These are phyloP conservation scores for Misgurnus anguillicaudatus DNA, from an alignment of 2,113 vertebrate species.

Conservation along the genomic window DNA sequence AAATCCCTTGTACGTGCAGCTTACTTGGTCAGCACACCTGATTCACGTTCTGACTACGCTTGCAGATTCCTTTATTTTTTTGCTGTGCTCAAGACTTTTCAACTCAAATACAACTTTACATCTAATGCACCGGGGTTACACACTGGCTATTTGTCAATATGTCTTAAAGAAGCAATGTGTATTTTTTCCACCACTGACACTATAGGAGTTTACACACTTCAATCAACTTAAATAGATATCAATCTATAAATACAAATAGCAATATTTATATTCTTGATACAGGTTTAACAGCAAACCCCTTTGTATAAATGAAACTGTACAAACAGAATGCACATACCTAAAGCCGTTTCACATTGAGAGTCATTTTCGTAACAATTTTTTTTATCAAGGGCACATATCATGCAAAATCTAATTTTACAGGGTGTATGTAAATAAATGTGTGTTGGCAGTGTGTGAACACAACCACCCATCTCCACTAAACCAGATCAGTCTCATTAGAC, in stretches of 20 bases:
- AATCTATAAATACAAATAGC: background rate
- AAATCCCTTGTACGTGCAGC: slow-evolving; percentile 1
- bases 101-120: background rate
- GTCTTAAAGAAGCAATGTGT: background rate
- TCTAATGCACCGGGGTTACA: slow-evolving; percentile 8
- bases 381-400: too few species aligned
- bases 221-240: background rate
- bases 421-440: too few species aligned
- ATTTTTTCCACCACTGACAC: background rate
- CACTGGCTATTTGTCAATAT: background rate
- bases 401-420: too few species aligned
- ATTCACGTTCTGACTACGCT: slow-evolving; percentile 7
- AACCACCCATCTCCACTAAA: too few species aligned
- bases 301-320: background rate
- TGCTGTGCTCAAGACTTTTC: slow-evolving; percentile 23
- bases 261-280: background rate
- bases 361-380: too few species aligned
- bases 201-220: background rate
- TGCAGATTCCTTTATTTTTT: slow-evolving; percentile 15
- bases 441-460: too few species aligned
- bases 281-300: background rate
- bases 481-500: too few species aligned
- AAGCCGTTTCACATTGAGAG: too few species aligned
- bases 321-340: background rate
- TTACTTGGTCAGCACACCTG: slow-evolving; percentile 34